Evolutionary conservation across 2,888 invertebrate genomes (phyloP), one percentile per base, ranked within the genome.

Genomic region (Merodon equestris): DNA sequence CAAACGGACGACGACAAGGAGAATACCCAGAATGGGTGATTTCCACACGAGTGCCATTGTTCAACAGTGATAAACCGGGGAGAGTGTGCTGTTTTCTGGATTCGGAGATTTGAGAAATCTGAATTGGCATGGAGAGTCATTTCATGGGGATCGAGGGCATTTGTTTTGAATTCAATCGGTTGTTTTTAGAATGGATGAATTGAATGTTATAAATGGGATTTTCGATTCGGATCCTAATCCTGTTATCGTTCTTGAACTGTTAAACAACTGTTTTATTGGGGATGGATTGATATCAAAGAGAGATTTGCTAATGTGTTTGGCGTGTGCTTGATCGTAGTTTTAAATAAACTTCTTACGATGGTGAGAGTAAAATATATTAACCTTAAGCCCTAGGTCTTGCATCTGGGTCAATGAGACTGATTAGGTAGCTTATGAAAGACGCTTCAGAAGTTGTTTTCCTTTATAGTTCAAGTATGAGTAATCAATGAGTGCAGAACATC

Each of bases 41-140:
- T 74, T 68, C 51, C 68, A 68, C 68, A 45, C 51, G 57, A 57
- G 15, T 63, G 51, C 45, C 38, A 34, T 12, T 54, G 56, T 50
- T 44, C 19, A 13, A 9, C 42, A 42, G 13, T 1, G 27, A 27
- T 27, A 27, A 50, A 15, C 66, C 13, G 17, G 12, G 27, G 17
- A 50, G 42, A 42, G 40, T 34, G 61, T 17, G 57, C 48, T 56
- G 64, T 47, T 14, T 18, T 48, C 17, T n/a, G 42, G n/a, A 38
- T 18, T 7, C 48, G 15, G n/a, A n/a, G 27, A 44, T 44, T 5
- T 14, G 13, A n/a, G 14, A 9, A 4, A 13, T 0, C 12, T 42
- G 1, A 2, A 14, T 36, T 27, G 18, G 42, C 9, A 34, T 36
- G 17, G 42, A 44, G n/a, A n/a, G 44, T 42, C 40, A 17, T 36